Evolutionary conservation across 1,140 invertebrate genomes (phyloP).

Genomic region (Hestina assimilis): DNA sequence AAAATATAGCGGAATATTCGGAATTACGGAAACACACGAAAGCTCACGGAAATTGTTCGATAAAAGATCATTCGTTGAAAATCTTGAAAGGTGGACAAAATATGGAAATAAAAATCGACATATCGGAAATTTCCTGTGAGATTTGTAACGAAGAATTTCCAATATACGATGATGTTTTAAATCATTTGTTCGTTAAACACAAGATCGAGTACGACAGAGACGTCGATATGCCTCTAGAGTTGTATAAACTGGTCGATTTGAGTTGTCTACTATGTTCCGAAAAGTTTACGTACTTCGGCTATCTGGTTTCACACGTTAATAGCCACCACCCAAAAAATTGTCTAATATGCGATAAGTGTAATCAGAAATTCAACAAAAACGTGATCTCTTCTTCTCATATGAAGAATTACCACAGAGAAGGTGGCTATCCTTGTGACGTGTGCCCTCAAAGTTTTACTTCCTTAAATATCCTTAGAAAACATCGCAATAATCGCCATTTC

Average conservation of each 20-base stretch:
- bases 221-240: slow-evolving; percentile 64
- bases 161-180: slow-evolving; percentile 43
- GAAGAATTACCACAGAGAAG: slow-evolving; percentile 68
- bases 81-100: slow-evolving; percentile 62
- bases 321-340: slow-evolving; percentile 65
- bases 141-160: slow-evolving; percentile 52
- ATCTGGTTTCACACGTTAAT: slow-evolving; percentile 65
- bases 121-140: slow-evolving; percentile 54
- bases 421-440: slow-evolving; percentile 59
- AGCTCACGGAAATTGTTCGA: slow-evolving; percentile 57
- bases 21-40: slow-evolving; percentile 61
- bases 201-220: slow-evolving; percentile 52
- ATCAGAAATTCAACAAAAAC: slow-evolving; percentile 69
- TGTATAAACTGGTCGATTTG: slow-evolving; percentile 54
- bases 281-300: slow-evolving; percentile 65
- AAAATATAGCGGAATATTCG: slow-evolving; percentile 49
- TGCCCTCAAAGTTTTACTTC: slow-evolving; percentile 58
- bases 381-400: slow-evolving; percentile 67
- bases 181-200: slow-evolving; percentile 55
- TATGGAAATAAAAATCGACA: slow-evolving; percentile 70
- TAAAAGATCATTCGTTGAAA: slow-evolving; percentile 58
- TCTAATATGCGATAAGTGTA: slow-evolving; percentile 60
- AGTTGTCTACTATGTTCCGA: slow-evolving; percentile 52
- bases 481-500: slow-evolving; percentile 60
- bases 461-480: slow-evolving; percentile 63